Evolutionary conservation across 2,113 vertebrate species (phyloP).

Genomic region (Pipra filicauda): DNA sequence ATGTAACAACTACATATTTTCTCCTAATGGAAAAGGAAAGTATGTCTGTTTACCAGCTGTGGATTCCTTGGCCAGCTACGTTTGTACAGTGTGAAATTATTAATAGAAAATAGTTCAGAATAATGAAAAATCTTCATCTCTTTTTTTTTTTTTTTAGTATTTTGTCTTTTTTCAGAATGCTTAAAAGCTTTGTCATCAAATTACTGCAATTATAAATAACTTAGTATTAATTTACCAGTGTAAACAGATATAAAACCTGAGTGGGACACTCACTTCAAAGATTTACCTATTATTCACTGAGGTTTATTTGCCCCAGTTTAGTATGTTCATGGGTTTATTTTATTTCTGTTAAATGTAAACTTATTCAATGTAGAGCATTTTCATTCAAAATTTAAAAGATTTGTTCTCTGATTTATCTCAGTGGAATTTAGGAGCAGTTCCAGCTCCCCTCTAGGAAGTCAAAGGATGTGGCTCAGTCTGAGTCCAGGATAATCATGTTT

Average conservation of each 20-base stretch:
- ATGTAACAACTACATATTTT: not conserved
- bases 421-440: not conserved
- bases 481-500: not conserved
- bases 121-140: not conserved
- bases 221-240: not conserved
- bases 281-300: not conserved
- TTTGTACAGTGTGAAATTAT: not conserved
- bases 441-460: not conserved
- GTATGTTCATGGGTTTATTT: not conserved
- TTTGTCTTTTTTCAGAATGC: slow-evolving; percentile 9
- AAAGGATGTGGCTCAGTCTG: not conserved
- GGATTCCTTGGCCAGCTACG: slow-evolving; percentile 23
- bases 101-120: slow-evolving; percentile 15
- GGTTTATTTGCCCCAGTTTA: not conserved
- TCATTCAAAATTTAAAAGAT: not conserved
- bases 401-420: not conserved
- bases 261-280: not conserved
- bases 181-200: not conserved
- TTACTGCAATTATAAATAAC: not conserved
- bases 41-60: slow-evolving; percentile 20
- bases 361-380: not conserved
- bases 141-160: not conserved
- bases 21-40: not conserved
- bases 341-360: not conserved
- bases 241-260: not conserved